Evolutionary conservation across 2,888 invertebrate species (phyloP), one percentile per base, ranked within the genome.

Genomic region (Xanthorhoe spadicearia): DNA sequence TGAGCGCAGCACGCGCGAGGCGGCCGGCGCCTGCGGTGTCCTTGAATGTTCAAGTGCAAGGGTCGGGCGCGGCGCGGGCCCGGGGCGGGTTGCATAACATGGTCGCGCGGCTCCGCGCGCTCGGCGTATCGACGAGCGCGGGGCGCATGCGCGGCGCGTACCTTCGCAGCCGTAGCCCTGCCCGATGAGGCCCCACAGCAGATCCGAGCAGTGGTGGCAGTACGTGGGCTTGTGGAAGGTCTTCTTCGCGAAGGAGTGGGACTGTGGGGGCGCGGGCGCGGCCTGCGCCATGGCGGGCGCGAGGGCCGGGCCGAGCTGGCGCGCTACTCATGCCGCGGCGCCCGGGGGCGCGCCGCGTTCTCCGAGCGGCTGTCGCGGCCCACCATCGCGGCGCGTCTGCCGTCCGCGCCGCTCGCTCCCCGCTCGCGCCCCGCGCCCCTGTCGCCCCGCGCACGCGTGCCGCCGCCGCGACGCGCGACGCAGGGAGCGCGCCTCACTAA

Each of bases 121-220:
- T 85, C 83, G 83, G 81, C 82, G 84, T 89, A 89, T 90, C 88
- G 91, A 88, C 87, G 88, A 82, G 83, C 86, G 77, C 82, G 84
- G 80, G 84, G 88, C 90, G 92, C 90, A 90, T 89, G 90, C 90
- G 89, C 88, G 90, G 74, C 81, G 87, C 94, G 94, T 94, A 99
- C 99, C 99, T 97, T 99, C 99, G 95, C 99, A 99, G 92, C 98
- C 98, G 95, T 97, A 99, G 94, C 99, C 99, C 95, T 99, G 99
- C 94, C 99, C 98, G 93, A 99, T 98, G 94, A 99, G 96, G 92
- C 99, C 99, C 99, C 99, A 99, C 88, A 99, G 96, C 96, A 99
- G 97, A 94, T 99, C 99, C 93, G 99, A 98, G 95, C 99, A 99
- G 95, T 99, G 99, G 95, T 99, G 99, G 95, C 99, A 99, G 95